Percentiles rank a stretch among this genome's conserved stretches.
Evolutionary conservation across 2,888 invertebrate species (phyloP).

Genomic region (Drosophila rellima): DNA sequence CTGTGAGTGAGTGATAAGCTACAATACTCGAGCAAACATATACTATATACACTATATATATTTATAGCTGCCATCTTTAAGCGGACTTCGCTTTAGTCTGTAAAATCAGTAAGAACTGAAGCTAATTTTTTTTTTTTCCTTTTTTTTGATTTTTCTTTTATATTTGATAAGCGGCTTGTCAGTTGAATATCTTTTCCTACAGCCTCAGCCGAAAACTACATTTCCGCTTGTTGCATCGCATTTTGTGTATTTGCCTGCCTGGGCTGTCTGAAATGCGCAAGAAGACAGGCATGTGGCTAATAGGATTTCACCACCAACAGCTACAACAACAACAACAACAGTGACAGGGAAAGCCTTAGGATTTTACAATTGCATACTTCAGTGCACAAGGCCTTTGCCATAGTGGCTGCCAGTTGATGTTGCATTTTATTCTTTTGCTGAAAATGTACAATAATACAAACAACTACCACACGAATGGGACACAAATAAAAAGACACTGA

Average conservation of each 20-base stretch:
- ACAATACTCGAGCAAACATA: neutral
- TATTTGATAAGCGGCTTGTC: slow-evolving; percentile 69
- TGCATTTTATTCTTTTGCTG: slow-evolving; percentile 44
- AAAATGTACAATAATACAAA: slow-evolving; percentile 13
- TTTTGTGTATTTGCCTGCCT: slow-evolving; percentile 33
- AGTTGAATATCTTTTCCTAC: slow-evolving; percentile 57
- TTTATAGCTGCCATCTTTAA: slow-evolving; percentile 5
- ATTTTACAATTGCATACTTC: slow-evolving; percentile 69
- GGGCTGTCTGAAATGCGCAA: slow-evolving; percentile 58
- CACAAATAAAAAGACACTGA: slow-evolving; percentile 1
- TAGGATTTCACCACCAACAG: slow-evolving; percentile 65
- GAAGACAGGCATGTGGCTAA: slow-evolving; percentile 74
- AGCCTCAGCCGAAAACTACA: slow-evolving; percentile 60
- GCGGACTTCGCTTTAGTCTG: slow-evolving; percentile 8
- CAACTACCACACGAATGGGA: neutral
- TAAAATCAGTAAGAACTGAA: slow-evolving; percentile 7
- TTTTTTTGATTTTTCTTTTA: slow-evolving; percentile 17
- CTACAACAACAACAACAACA: slow-evolving; percentile 31
- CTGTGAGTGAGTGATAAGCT: slow-evolving; percentile 23
- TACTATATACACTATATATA: neutral
- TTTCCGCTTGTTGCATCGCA: slow-evolving; percentile 67
- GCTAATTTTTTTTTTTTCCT: slow-evolving; percentile 21
- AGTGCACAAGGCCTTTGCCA: slow-evolving; percentile 59
- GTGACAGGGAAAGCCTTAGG: slow-evolving; percentile 52
- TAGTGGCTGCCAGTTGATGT: slow-evolving; percentile 56